Conservation (phyloP, 30 jellyfish, hydroid and myxozoan genomes). For the Aurelia aurita region DNA sequence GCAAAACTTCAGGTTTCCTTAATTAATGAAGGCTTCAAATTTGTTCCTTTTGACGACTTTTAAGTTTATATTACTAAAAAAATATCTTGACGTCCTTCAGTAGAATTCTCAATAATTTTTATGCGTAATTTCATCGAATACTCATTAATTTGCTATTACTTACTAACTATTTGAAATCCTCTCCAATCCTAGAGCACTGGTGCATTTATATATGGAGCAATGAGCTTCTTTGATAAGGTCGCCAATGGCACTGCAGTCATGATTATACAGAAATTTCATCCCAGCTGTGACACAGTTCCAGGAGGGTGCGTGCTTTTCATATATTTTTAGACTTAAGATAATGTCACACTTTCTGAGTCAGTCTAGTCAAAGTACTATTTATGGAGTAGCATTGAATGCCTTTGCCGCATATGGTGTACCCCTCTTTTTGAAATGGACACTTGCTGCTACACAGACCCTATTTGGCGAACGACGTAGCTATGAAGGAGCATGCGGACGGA, state of each 20-base stretch:
- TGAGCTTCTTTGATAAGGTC: slow-evolving; percentile 93
- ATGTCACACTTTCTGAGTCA: background rate
- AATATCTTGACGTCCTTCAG: too few relatives aligned
- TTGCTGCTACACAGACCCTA: too few relatives aligned
- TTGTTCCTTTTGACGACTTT: too few relatives aligned
- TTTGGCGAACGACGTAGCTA: background rate
- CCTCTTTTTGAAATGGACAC: too few relatives aligned
- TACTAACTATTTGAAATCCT: background rate
- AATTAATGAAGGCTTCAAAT: too few relatives aligned
- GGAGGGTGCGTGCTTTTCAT: slow-evolving; percentile 50
- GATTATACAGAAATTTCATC: slow-evolving; percentile 85
- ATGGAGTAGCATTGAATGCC: background rate
- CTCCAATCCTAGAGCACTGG: slow-evolving; percentile 69
- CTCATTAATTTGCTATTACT: too few relatives aligned
- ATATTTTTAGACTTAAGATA: background rate
- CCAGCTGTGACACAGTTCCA: slow-evolving; percentile 67
- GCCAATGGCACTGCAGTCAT: slow-evolving; percentile 94
- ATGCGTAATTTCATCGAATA: too few relatives aligned
- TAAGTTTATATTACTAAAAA: too few relatives aligned
- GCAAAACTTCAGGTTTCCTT: too few relatives aligned
- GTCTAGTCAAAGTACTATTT: background rate
- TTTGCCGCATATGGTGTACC: too few relatives aligned
- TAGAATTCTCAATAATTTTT: too few relatives aligned
- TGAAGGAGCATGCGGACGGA: too few relatives aligned
- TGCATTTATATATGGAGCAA: slow-evolving; percentile 95